Base-by-base conservation (phyloP, 2,797 vertebrate species). In the Pipistrellus pipistrellus region DNA sequence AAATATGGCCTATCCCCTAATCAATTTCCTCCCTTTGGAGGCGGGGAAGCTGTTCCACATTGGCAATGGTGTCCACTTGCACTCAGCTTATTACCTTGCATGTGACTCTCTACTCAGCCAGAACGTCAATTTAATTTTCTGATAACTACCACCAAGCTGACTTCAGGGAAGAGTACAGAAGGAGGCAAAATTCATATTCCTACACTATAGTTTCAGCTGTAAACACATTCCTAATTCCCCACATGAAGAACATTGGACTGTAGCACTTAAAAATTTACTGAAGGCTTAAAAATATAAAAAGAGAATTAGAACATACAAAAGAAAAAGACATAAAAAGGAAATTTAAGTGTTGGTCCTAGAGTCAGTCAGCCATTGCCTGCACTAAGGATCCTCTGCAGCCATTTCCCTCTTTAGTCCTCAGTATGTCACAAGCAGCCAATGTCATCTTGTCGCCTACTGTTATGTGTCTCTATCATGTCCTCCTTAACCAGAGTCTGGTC, bases 231-330 rank as follows among this genome's bases (percentile, higher is more conserved):
- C 48, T 71, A 64, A 27, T 32, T 35, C 12, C 30, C 41, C 30
- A 59, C 59, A 57, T 35, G 46, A 14, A 25, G 68, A 85, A 69
- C 27, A 75, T 53, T 44, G 13, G 18, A 69, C 44, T n/a, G 2
- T 66, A 44, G 32, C 51, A 89, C 35, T 57, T 64, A 64, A 46
- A 87, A 68, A 72, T 89, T 82, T 48, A 51, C 57, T 51, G 18
- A 85, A 35, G 48, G 1, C 53, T 91, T 84, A 25, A 88, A 82
- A 88, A 88, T 82, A 59, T 71, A 94, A 77, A 75, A 90, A 51
- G 6, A 32, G 6, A 85, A 73, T 48, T 88, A 81, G 38, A 91
- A 69, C 51, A 77, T 17, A 88, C 13, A 73, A 75, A 78, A 90
- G 59, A 23, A 57, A 92, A 83, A 72, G 35, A 38, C 46, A 46